Evolutionary conservation across 2,888 invertebrate genomes (phyloP), one percentile per base, ranked within the genome.

Genomic region (Capitulum mitella): DNA sequence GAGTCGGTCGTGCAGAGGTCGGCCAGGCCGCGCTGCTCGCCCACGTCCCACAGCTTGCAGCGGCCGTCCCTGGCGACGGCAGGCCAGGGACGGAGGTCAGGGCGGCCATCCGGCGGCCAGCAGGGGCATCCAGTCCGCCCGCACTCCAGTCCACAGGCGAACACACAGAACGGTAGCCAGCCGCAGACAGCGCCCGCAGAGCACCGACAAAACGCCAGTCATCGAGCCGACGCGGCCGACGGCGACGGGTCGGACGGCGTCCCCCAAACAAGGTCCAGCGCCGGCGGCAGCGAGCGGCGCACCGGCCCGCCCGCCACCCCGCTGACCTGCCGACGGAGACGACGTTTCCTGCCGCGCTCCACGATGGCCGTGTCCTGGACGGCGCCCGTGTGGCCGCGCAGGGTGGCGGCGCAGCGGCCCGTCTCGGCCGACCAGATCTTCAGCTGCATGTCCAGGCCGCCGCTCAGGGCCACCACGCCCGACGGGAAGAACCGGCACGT

Each of bases 361-460:
- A 92, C 86, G 80, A 92, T 88, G 78, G 86, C 87, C 51, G 90
- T 84, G 85, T 91, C 92, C 74, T 87, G 86, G 10, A 92, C 85
- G 40, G 90, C 89, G 88, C 89, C 90, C 70, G 85, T 89, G 83
- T 92, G 92, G 0, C 92, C 92, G 78, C 85, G 87, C 37, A 92
- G 84, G 6, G 90, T 90, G 2, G 90, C 90, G 34, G 91, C 91
- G 85, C 91, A 91, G 77, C 88, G 85, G 37, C 92, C 92, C 46
- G 89, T 88, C 82, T 91, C 90, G 0, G 90, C 90, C 78, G 90
- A 90, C 92, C 92, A 92, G 79, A 92, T 88, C 84, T 90, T 90
- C 64, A 91, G 85, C 64, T 89, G 88, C 83, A 91, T 90, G 86
- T 92, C 92, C 54, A 91, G 90, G 19, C 92, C 92, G 40, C 90